Percentiles rank a stretch among this genome's conserved stretches.
Evolutionary conservation across 2,113 vertebrate species (phyloP).

Genomic region (Gobio gobio): DNA sequence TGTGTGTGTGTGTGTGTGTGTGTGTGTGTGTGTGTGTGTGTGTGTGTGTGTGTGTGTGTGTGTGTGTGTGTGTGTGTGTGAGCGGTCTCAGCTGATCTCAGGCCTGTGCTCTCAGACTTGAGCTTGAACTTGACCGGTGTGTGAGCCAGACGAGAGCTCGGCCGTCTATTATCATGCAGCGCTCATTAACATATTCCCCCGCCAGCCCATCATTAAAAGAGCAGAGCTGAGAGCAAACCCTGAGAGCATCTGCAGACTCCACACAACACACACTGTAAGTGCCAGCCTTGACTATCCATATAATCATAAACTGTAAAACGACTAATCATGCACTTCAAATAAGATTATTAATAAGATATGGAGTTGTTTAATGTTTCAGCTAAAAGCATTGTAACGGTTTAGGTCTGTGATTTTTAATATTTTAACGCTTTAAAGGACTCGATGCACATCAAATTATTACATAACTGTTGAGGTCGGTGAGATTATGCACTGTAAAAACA

Average conservation of each 20-base stretch:
- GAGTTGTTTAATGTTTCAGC: not conserved
- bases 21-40: not conserved
- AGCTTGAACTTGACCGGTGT: constrained; percentile 84
- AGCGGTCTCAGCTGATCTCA: not conserved
- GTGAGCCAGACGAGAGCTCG: constrained; percentile 71
- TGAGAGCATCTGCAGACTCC: constrained; percentile 56
- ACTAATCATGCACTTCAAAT: not conserved
- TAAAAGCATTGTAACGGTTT: not conserved
- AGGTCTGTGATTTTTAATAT: not conserved
- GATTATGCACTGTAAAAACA: too few relatives aligned
- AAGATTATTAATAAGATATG: not conserved
- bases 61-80: not conserved
- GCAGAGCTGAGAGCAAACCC: constrained; percentile 56
- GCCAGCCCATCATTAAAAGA: constrained; percentile 74
- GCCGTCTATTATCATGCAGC: constrained; percentile 71
- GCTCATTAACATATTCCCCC: constrained; percentile 78
- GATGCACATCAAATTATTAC: too few relatives aligned
- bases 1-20: not conserved
- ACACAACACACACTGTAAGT: constrained; percentile 45
- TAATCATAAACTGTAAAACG: not conserved
- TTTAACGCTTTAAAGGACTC: not conserved
- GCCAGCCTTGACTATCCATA: not conserved
- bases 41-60: not conserved
- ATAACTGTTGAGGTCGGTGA: too few relatives aligned
- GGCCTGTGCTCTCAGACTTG: constrained; percentile 59